Evolutionary conservation across 2,888 invertebrate genomes (phyloP).

Genomic region (Xestia rhomboidea): DNA sequence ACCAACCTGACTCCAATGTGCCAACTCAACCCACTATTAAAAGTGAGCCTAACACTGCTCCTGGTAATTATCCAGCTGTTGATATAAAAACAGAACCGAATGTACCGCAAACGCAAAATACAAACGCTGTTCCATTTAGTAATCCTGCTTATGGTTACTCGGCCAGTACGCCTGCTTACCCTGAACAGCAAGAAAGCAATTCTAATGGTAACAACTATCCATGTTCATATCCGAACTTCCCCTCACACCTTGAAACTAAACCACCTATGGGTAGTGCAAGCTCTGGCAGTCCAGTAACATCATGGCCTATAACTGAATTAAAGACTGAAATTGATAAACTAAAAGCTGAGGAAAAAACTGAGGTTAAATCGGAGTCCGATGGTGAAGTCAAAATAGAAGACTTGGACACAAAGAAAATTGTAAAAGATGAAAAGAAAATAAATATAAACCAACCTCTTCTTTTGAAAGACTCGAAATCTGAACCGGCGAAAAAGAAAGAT

Average conservation of each 20-base stretch:
- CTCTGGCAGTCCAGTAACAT: constrained; percentile 83
- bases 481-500: constrained; percentile 69
- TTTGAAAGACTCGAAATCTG: constrained; percentile 68
- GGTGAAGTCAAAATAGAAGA: constrained; percentile 89
- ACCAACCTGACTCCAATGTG: constrained; percentile 67
- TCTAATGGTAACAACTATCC: constrained; percentile 77
- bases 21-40: constrained; percentile 62
- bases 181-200: constrained; percentile 74
- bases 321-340: constrained; percentile 87
- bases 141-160: constrained; percentile 80
- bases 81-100: constrained; percentile 78
- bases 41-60: constrained; percentile 55
- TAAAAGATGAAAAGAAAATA: constrained; percentile 82
- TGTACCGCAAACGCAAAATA: constrained; percentile 69
- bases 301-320: constrained; percentile 86
- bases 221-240: constrained; percentile 79
- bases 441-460: constrained; percentile 66
- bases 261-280: constrained; percentile 83
- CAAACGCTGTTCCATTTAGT: constrained; percentile 70
- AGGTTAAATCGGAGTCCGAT: constrained; percentile 89
- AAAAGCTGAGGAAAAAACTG: constrained; percentile 86
- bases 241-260: constrained; percentile 83
- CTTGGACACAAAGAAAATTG: constrained; percentile 87
- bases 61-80: constrained; percentile 68
- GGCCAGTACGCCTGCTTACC: constrained; percentile 74